These are phyloP conservation scores for Ornithorhynchus anatinus DNA, from an alignment of 2,113 vertebrate genomes.

Conservation along the genomic window DNA sequence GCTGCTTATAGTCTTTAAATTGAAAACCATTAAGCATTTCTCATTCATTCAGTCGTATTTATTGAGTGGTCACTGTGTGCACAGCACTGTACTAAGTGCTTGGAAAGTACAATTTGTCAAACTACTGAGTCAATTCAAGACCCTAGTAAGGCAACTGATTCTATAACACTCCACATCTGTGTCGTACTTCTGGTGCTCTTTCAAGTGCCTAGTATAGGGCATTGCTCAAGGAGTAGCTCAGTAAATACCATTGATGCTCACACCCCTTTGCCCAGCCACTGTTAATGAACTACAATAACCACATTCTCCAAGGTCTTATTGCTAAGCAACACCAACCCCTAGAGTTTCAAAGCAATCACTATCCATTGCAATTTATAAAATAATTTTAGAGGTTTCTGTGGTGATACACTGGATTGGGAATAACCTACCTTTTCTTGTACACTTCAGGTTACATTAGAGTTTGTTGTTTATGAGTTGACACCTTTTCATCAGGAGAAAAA, in stretches of 20 bases:
- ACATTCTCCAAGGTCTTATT: constrained; percentile 18
- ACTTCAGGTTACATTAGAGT: constrained; percentile 6
- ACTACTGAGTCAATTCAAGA: background rate
- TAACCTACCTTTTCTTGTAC: too few species aligned
- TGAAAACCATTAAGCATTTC: too few species aligned
- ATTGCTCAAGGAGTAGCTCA: too few species aligned
- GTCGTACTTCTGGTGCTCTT: too few species aligned
- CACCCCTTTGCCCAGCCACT: background rate
- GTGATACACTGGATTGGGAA: too few species aligned
- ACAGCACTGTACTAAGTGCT: too few species aligned
- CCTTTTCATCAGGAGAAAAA: constrained; percentile 24
- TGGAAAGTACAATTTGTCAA: background rate
- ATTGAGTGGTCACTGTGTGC: too few species aligned
- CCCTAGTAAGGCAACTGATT: background rate
- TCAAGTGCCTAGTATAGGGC: too few species aligned
- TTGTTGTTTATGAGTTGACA: background rate
- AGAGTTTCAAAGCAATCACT: constrained; percentile 9
- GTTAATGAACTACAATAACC: constrained; percentile 23
- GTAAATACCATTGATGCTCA: too few species aligned
- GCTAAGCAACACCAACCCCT: constrained; percentile 8
- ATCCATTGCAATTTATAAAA: background rate
- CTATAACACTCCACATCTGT: too few species aligned
- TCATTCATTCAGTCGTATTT: too few species aligned
- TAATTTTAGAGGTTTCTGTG: background rate
- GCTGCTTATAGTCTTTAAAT: too few species aligned